Evolutionary conservation across 2,888 invertebrate species (phyloP).

Genomic region (Pristionchus japonicus): DNA sequence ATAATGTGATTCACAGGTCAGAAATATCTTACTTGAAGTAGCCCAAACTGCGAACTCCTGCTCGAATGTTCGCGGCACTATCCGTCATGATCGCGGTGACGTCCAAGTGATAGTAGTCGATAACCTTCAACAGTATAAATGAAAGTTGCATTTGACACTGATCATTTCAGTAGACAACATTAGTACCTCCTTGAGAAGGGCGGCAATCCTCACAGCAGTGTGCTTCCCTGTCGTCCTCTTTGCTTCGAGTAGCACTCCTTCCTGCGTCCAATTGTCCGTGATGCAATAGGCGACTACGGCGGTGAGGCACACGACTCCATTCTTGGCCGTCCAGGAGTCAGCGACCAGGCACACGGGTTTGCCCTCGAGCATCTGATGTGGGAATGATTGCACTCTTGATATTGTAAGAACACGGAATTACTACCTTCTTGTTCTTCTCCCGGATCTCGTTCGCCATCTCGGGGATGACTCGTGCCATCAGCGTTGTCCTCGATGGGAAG

Average conservation of each 20-base stretch:
- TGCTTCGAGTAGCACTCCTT: background rate
- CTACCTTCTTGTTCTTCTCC: background rate
- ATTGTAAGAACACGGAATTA: background rate
- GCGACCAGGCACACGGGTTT: background rate
- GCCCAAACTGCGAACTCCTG: background rate
- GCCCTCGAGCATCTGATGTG: background rate
- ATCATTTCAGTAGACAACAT: too few relatives aligned
- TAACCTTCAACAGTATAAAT: background rate
- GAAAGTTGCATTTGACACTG: too few relatives aligned
- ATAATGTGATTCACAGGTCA: too few relatives aligned
- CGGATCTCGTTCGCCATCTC: background rate
- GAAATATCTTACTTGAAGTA: conserved; percentile 8
- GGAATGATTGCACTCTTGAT: background rate
- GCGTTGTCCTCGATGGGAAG: background rate
- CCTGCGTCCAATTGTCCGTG: background rate
- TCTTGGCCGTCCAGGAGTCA: background rate
- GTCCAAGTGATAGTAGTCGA: background rate
- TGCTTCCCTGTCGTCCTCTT: background rate
- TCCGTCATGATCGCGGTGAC: background rate
- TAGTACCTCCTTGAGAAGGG: background rate
- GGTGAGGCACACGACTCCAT: background rate
- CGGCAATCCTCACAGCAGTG: background rate
- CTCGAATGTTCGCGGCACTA: background rate
- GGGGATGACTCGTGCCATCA: background rate
- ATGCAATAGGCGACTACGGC: background rate